Percentiles rank a stretch among this genome's conserved stretches.
Conservation (phyloP, 2,797 vertebrate genomes). For the Masticophis lateralis region DNA sequence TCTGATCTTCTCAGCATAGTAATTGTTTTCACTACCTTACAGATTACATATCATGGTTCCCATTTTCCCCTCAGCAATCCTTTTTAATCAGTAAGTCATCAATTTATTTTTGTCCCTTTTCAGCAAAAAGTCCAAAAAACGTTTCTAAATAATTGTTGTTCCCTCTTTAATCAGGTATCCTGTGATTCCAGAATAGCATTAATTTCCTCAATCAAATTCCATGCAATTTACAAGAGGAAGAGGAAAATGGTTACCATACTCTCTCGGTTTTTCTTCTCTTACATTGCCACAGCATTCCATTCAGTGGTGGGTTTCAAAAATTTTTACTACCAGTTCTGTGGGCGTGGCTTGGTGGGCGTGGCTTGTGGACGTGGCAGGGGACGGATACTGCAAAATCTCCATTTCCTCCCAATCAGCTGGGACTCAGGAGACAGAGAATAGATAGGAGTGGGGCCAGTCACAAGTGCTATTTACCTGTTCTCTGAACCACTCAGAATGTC, state of each 20-base stretch:
- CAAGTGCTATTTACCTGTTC: too few relatives aligned
- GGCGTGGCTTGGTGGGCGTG: too few relatives aligned
- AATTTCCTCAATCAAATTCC: not conserved
- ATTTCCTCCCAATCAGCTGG: too few relatives aligned
- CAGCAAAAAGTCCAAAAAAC: not conserved
- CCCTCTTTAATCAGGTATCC: not conserved
- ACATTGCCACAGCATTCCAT: not conserved
- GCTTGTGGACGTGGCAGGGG: too few relatives aligned
- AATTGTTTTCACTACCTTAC: not conserved
- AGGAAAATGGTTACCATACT: not conserved
- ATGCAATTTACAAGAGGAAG: not conserved
- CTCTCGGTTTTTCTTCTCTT: not conserved
- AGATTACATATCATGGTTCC: not conserved
- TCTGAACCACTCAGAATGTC: too few relatives aligned
- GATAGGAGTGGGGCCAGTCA: too few relatives aligned
- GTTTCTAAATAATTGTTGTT: not conserved
- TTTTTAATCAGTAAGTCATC: not conserved
- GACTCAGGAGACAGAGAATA: too few relatives aligned
- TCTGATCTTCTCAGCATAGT: not conserved
- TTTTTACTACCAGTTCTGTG: too few relatives aligned
- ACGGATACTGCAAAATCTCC: too few relatives aligned
- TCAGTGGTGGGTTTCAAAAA: too few relatives aligned
- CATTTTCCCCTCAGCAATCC: not conserved
- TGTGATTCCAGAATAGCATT: not conserved
- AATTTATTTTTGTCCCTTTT: not conserved